Evolutionary conservation across 2,113 vertebrate species (phyloP).

Genomic region (Ammodytes marinus): DNA sequence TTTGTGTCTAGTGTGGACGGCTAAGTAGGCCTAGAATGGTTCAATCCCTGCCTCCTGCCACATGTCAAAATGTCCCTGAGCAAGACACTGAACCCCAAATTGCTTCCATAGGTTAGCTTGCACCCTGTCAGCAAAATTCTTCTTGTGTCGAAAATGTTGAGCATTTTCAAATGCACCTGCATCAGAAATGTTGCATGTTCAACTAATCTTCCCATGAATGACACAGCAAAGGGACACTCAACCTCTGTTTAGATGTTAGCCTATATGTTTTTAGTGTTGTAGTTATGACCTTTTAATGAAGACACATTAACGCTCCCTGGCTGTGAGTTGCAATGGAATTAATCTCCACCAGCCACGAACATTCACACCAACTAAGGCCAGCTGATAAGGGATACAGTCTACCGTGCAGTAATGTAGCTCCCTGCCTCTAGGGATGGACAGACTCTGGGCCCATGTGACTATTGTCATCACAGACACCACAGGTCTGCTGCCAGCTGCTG

Average conservation of each 20-base stretch:
- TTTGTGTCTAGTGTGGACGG: too few species aligned
- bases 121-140: background rate
- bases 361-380: conserved; percentile 1
- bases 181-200: background rate
- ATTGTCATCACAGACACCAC: conserved; percentile 63
- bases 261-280: background rate
- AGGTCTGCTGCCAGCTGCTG: conserved; percentile 49
- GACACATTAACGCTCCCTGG: background rate
- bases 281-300: background rate
- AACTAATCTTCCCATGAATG: background rate
- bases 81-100: too few species aligned
- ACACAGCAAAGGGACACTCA: background rate
- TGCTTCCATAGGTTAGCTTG: too few species aligned
- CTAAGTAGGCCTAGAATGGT: too few species aligned
- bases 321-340: background rate
- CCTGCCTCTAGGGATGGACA: conserved; percentile 49
- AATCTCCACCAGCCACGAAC: background rate
- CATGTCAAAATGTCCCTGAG: too few species aligned
- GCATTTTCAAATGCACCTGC: background rate
- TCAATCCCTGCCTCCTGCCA: too few species aligned
- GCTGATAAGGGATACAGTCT: conserved; percentile 41
- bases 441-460: conserved; percentile 67
- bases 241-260: too few species aligned
- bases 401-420: conserved; percentile 1
- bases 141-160: background rate